phyloP scores from a whole-genome alignment of 2,113 vertebrate species.

The Vulpes ferrilata region DNA sequence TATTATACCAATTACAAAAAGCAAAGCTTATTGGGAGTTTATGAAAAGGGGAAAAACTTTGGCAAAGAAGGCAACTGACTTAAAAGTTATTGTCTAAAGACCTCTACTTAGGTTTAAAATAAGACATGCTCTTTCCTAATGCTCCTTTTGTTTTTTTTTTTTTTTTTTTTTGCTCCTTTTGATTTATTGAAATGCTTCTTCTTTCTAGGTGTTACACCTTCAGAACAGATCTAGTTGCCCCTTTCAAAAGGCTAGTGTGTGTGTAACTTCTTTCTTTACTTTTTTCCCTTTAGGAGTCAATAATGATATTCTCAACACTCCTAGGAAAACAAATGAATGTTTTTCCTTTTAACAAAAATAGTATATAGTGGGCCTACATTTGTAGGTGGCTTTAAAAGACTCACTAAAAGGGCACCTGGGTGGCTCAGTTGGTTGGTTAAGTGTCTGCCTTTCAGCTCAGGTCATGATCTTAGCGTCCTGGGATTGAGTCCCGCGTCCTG shows the following conservation, averaged over 20 bases:
- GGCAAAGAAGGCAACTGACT: neutral
- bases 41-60: constrained; percentile 51
- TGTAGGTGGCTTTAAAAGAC: constrained; percentile 33
- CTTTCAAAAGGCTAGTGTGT: neutral
- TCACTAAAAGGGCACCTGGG: neutral
- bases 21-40: constrained; percentile 33
- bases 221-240: neutral
- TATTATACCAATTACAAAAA: constrained; percentile 59
- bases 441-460: no score
- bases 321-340: neutral
- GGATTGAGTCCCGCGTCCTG: no score
- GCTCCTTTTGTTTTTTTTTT: no score
- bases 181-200: neutral
- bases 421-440: no score
- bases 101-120: neutral
- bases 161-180: no score
- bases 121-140: constrained; percentile 7
- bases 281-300: neutral
- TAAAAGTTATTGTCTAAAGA: constrained; percentile 49
- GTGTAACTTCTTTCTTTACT: neutral
- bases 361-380: neutral
- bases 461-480: no score
- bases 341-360: constrained; percentile 16
- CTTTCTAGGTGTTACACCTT: neutral
- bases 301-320: neutral